Evolutionary conservation across 2,797 vertebrate species (phyloP).

Genomic region (Synaphobranchus kaupii): DNA sequence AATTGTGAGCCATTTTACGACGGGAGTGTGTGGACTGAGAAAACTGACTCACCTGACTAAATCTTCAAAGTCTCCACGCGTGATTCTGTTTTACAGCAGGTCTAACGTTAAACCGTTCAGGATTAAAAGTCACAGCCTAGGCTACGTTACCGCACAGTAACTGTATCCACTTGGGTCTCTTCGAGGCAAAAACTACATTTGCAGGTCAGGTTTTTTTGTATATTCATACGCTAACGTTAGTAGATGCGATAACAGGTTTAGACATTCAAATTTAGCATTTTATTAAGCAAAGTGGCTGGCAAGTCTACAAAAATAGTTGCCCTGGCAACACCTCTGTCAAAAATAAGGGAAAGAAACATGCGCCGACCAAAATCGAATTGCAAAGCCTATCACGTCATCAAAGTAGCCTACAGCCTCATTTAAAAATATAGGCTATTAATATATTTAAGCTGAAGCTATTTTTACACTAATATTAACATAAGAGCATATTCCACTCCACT

Average conservation of each 20-base stretch:
- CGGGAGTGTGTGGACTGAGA: no score
- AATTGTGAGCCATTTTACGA: no score
- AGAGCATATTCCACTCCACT: no score
- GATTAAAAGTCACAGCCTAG: background rate
- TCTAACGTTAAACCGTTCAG: background rate
- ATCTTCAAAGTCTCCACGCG: background rate
- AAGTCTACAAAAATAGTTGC: background rate
- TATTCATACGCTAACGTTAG: background rate
- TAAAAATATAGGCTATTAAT: no score
- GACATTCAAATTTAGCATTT: background rate
- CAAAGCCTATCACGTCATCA: background rate
- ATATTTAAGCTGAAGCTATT: no score
- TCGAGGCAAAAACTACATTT: background rate
- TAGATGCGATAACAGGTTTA: background rate
- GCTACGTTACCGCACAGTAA: background rate
- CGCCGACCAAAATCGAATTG: background rate
- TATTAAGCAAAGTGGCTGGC: background rate
- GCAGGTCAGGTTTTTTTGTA: background rate
- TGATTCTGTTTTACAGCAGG: background rate
- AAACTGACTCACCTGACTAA: no score
- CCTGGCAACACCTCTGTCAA: no score
- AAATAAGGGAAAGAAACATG: background rate
- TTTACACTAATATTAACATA: no score
- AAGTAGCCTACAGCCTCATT: no score
- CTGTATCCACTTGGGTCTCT: background rate